Percentiles rank a stretch among this genome's conserved stretches.
phyloP scores from a whole-genome alignment of 53 echinoderm and acorn worm species.

The Arbacia lixula region DNA sequence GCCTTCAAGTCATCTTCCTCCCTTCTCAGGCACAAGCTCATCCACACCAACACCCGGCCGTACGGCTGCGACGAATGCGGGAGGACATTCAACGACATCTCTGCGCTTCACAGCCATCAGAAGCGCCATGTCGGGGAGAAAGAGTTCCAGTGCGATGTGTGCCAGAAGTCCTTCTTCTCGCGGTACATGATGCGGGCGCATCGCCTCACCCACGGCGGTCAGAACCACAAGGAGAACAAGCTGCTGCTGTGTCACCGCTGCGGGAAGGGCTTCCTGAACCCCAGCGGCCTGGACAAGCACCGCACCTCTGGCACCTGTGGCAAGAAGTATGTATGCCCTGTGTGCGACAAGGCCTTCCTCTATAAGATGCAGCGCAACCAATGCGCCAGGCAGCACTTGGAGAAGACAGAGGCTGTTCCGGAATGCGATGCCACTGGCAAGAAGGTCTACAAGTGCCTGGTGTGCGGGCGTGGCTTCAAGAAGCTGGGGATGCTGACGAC shows the following conservation, averaged over 20 bases:
- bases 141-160: conserved; percentile 33
- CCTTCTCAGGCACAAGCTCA: conserved; percentile 31
- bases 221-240: conserved; percentile 40
- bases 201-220: conserved; percentile 15
- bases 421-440: neutral
- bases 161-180: neutral
- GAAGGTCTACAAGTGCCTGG: neutral
- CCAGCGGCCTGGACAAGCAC: neutral
- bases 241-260: neutral
- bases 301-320: conserved; percentile 9
- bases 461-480: neutral
- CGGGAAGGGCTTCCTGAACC: conserved; percentile 16
- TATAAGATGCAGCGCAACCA: neutral
- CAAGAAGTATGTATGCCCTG: conserved; percentile 1
- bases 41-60: conserved; percentile 34
- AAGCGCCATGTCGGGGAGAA: conserved; percentile 11
- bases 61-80: conserved; percentile 20
- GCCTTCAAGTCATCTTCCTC: conserved; percentile 12
- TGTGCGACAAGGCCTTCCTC: conserved; percentile 49
- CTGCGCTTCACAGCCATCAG: neutral
- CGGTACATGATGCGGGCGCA: conserved; percentile 3
- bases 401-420: too few species aligned
- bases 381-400: conserved; percentile 23
- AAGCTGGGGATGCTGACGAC: conserved; percentile 1
- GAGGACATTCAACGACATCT: conserved; percentile 9